These are phyloP conservation scores for Muraenolepis orangiensis DNA, from an alignment of 2,797 vertebrate genomes.

Conservation along the genomic window DNA sequence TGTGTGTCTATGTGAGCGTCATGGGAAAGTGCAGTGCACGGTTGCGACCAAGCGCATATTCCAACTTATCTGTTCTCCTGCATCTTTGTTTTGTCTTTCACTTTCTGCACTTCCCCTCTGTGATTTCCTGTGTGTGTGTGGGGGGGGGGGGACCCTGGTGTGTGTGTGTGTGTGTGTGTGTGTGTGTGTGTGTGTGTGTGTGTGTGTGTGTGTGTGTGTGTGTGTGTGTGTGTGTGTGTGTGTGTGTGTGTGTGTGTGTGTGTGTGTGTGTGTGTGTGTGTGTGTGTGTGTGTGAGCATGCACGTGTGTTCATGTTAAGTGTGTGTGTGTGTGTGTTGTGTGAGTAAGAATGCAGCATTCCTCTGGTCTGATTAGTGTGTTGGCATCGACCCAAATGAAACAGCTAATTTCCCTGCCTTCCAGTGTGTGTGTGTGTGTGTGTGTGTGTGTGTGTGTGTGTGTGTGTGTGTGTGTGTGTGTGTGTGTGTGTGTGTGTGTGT, in stretches of 20 bases:
- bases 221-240: conserved; percentile 1
- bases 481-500: background rate
- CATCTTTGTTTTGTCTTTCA: conserved; percentile 20
- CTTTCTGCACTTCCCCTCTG: conserved; percentile 7
- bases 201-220: conserved; percentile 5
- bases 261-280: background rate
- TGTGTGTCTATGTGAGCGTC: conserved; percentile 1
- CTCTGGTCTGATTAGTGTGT: conserved; percentile 37
- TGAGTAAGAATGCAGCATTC: conserved; percentile 2
- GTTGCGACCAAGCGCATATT: conserved; percentile 18
- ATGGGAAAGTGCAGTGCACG: conserved; percentile 30
- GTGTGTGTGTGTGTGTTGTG: background rate
- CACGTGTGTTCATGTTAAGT: no score
- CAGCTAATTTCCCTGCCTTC: conserved; percentile 42
- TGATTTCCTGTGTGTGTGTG: conserved; percentile 15
- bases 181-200: conserved; percentile 14
- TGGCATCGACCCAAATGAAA: conserved; percentile 50
- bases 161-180: conserved; percentile 9
- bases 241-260: background rate
- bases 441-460: no score
- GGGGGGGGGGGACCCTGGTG: background rate
- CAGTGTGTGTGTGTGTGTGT: background rate
- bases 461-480: background rate
- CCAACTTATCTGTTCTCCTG: conserved; percentile 30
- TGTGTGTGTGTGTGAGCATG: conserved; percentile 11